phyloP scores from a whole-genome alignment of 2,113 vertebrate genomes.

The Scytalopus superciliaris region DNA sequence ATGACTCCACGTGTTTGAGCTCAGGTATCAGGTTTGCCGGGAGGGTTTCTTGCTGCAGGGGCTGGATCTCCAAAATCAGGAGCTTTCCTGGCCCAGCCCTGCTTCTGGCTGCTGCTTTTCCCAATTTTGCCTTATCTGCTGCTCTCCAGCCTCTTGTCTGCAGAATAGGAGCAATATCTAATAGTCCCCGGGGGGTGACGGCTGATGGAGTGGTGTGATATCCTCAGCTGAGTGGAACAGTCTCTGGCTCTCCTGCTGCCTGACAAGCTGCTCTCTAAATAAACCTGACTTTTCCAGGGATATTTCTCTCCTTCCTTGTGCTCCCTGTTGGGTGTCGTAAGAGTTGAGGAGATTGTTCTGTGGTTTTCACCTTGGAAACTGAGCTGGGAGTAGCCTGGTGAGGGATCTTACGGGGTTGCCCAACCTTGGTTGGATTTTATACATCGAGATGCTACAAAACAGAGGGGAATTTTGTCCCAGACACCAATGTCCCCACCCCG shows the following conservation, averaged over 20 bases:
- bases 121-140: neutral
- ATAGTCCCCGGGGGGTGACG: neutral
- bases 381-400: neutral
- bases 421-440: fast-evolving
- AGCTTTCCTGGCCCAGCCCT: neutral
- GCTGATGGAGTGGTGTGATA: neutral
- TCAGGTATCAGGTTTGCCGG: neutral
- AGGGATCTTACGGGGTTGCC: neutral
- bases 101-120: neutral
- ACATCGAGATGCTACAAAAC: fast-evolving
- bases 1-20: fast-evolving
- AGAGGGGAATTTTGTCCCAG: neutral
- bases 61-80: neutral
- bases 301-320: neutral
- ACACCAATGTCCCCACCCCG: fast-evolving
- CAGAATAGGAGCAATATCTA: neutral
- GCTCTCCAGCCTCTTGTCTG: neutral
- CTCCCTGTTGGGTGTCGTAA: neutral
- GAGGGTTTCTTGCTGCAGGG: neutral
- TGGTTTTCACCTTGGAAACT: neutral
- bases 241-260: constrained; percentile 1
- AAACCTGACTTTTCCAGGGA: neutral
- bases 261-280: neutral
- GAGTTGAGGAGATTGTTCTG: neutral
- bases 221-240: constrained; percentile 7